Evolutionary conservation across 2,888 invertebrate genomes (phyloP), one percentile per base, ranked within the genome.

Genomic region (Metopia argyrocephala): DNA sequence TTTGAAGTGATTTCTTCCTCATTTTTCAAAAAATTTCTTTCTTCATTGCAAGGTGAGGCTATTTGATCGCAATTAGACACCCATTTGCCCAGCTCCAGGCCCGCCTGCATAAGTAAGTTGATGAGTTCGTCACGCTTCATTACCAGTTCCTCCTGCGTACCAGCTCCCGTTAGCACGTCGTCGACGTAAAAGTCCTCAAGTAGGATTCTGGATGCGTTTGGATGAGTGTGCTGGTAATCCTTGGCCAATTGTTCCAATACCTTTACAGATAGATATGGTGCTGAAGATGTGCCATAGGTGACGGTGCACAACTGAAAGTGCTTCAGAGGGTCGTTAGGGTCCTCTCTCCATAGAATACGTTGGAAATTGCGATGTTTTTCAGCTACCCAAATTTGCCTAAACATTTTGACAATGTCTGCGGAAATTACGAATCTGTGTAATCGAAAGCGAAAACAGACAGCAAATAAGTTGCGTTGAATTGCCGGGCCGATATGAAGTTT

Each of bases 131-230:
- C n/a, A n/a, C n/a, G n/a, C n/a, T n/a, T n/a, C n/a, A n/a, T n/a
- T n/a, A n/a, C n/a, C n/a, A n/a, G 52, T 45, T 81, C 74, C n/a
- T 62, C 52, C n/a, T 64, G 28, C 3, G 82, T 57, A 25, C 38
- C 9, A 15, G 76, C 74, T n/a, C 82, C 81, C 0, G 80, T 71
- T 64, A 81, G 46, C 7, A 84, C 65, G 27, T n/a, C n/a, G n/a
- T n/a, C n/a, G n/a, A n/a, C n/a, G n/a, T n/a, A n/a, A n/a, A n/a
- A n/a, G n/a, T n/a, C n/a, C n/a, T n/a, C n/a, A n/a, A n/a, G n/a
- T n/a, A n/a, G n/a, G n/a, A n/a, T n/a, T n/a, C n/a, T n/a, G n/a
- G n/a, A n/a, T n/a, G n/a, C n/a, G n/a, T n/a, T n/a, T n/a, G n/a
- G n/a, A n/a, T n/a, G n/a, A n/a, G n/a, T n/a, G n/a, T n/a, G n/a